Percentiles rank a stretch among this genome's conserved stretches.
Conservation (phyloP, 2,797 vertebrate genomes). For the Hyperoplus immaculatus region DNA sequence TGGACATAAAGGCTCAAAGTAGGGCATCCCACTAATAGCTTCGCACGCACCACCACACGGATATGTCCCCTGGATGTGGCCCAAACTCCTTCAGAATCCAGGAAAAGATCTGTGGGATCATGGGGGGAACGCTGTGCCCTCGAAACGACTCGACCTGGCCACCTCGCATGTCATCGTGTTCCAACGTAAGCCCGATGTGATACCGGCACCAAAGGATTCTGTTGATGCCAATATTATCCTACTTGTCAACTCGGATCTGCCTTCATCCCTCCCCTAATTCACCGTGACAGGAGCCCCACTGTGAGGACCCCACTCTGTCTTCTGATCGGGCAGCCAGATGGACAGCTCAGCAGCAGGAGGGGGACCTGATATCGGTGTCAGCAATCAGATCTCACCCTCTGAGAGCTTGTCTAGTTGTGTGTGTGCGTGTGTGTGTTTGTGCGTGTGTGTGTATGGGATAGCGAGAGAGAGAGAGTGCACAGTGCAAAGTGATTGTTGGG, state of each 20-base stretch:
- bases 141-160: slow-evolving; percentile 58
- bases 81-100: slow-evolving; percentile 61
- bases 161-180: slow-evolving; percentile 72
- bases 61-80: slow-evolving; percentile 45
- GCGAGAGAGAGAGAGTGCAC: slow-evolving; percentile 50
- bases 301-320: slow-evolving; percentile 77
- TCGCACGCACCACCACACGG: slow-evolving; percentile 17
- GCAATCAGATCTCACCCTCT: slow-evolving; percentile 81
- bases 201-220: slow-evolving; percentile 64
- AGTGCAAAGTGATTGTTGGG: slow-evolving; percentile 82
- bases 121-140: slow-evolving; percentile 48
- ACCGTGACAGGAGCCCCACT: slow-evolving; percentile 76
- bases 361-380: slow-evolving; percentile 81
- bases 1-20: slow-evolving; percentile 43
- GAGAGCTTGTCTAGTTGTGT: slow-evolving; percentile 64
- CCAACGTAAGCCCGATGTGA: slow-evolving; percentile 58
- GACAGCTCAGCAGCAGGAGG: slow-evolving; percentile 79
- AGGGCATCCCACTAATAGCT: slow-evolving; percentile 42
- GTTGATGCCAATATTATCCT: slow-evolving; percentile 80
- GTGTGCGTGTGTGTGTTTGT: slow-evolving; percentile 35
- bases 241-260: slow-evolving; percentile 72
- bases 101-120: slow-evolving; percentile 56
- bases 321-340: slow-evolving; percentile 81
- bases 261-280: slow-evolving; percentile 69
- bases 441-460: slow-evolving; percentile 35